Evolutionary conservation across 2,888 invertebrate species (phyloP), one percentile per base, ranked within the genome.

Genomic region (Rutpela maculata): DNA sequence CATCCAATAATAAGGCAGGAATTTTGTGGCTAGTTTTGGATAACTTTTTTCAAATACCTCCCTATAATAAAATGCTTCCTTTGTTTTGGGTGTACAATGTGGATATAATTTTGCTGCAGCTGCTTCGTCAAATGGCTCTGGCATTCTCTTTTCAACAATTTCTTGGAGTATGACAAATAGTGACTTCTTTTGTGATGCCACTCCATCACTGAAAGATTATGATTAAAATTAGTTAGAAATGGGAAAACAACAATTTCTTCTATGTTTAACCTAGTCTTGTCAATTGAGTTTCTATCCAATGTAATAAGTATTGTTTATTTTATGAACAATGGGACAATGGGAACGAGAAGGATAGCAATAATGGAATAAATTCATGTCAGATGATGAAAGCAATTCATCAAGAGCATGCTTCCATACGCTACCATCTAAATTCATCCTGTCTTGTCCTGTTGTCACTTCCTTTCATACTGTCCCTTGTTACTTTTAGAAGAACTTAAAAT

Each of bases 1-100:
- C 95, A 95, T 95, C 95, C 95, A 95, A 85, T 92, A 95, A 84
- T 94, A 94, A 0, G 95, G 95, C 62, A 93, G 92, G 76, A 95
- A 93, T 83, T 91, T 91, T 72, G 92, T 87, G 0, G 90, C 92
- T 83, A 92, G 91, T 1, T 91, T 92, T 0, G 91, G 90, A 83
- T 92, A 95, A 63, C 91, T 91, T 81, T 93, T 93, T 86, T 95
- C 95, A 87, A 95, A 95, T 26, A 93, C 88, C 86, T 92, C 91
- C 90, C 93, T 90, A 87, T 96, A 96, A 87, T 96, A 96, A 84
- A 92, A 93, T 0, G 96, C 93, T 88, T 97, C 96, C 81, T 94
- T 93, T 0, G 95, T 94, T 65, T 92, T 93, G 0, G 96, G 96
- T 19, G 95, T 94, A 78, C 95, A 92, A 79, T 95, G 94, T 50